phyloP scores from a whole-genome alignment of 1,140 invertebrate genomes.

The Drosophila mojavensis region DNA sequence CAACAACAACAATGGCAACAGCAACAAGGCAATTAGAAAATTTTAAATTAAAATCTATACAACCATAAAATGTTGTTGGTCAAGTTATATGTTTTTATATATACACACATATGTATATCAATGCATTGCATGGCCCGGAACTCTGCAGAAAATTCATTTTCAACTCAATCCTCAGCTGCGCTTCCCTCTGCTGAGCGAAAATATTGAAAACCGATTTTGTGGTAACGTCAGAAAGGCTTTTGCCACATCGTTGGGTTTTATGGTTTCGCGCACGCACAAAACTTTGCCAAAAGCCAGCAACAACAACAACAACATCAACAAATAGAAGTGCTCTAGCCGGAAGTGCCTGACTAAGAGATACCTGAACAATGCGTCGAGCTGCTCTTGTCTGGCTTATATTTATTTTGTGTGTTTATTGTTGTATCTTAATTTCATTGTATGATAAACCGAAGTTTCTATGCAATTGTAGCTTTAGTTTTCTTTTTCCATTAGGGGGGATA shows the following conservation, averaged over 20 bases:
- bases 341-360: no score
- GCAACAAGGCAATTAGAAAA: constrained; percentile 64
- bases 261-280: constrained; percentile 79
- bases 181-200: constrained; percentile 9
- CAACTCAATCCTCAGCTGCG: background rate
- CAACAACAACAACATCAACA: constrained; percentile 13
- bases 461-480: no score
- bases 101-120: background rate
- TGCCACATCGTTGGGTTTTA: constrained; percentile 80
- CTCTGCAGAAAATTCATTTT: constrained; percentile 44
- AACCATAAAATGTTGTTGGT: constrained; percentile 49
- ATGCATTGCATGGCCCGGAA: constrained; percentile 43
- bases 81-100: constrained; percentile 47
- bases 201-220: constrained; percentile 80
- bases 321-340: background rate
- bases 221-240: constrained; percentile 65
- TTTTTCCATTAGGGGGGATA: no score
- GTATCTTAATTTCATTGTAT: no score
- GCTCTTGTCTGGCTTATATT: no score
- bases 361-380: no score
- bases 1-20: constrained; percentile 2
- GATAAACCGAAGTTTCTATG: no score
- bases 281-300: constrained; percentile 59
- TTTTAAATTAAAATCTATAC: constrained; percentile 66
- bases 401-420: no score